These are phyloP conservation scores for Coregonus sp. DNA, from an alignment of 2,797 vertebrate species.

Conservation along the genomic window DNA sequence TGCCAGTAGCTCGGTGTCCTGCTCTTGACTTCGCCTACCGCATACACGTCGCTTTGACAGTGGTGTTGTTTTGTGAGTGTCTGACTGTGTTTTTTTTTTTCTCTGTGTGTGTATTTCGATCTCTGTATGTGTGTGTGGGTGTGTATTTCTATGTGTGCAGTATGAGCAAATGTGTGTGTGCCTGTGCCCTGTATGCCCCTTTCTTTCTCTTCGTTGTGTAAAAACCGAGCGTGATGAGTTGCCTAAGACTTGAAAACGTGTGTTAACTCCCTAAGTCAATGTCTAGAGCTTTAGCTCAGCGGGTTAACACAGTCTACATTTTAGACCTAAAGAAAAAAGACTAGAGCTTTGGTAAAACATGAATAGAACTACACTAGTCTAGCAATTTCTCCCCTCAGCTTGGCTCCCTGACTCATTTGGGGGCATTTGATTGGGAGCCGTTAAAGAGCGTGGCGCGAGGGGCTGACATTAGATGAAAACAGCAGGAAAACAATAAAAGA, in stretches of 20 bases:
- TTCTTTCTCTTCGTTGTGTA: not conserved
- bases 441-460: slow-evolving; percentile 52
- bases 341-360: not conserved
- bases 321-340: not conserved
- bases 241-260: not conserved
- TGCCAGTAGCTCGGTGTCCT: too few relatives aligned
- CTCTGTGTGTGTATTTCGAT: not conserved
- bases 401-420: slow-evolving; percentile 48
- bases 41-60: too few relatives aligned
- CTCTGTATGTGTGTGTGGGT: slow-evolving; percentile 20
- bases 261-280: not conserved
- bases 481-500: slow-evolving; percentile 69
- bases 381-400: slow-evolving; percentile 4
- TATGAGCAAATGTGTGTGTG: slow-evolving; percentile 4
- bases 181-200: not conserved
- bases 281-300: not conserved
- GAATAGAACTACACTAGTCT: not conserved
- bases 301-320: not conserved
- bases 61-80: slow-evolving; percentile 7
- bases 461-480: slow-evolving; percentile 63
- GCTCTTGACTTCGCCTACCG: too few relatives aligned
- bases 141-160: slow-evolving; percentile 4
- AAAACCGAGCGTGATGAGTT: not conserved
- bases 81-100: slow-evolving; percentile 11
- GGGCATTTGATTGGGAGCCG: slow-evolving; percentile 50